phyloP scores from a whole-genome alignment of 1,140 invertebrate species.

The Drosophila repleta region DNA sequence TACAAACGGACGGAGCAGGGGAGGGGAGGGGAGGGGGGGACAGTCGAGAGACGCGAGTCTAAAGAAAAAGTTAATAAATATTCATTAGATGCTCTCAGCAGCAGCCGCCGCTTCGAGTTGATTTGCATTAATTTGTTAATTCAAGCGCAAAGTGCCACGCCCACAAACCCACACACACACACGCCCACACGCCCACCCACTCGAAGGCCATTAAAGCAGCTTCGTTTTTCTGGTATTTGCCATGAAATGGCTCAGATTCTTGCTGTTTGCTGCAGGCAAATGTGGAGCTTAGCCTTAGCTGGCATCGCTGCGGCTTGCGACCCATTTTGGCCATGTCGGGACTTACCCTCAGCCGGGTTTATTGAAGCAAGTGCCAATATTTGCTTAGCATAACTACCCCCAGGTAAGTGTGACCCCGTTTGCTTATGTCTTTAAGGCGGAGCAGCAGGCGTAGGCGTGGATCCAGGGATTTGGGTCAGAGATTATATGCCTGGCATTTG shows the following conservation, averaged over 20 bases:
- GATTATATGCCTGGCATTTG: conserved; percentile 69
- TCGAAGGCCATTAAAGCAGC: conserved; percentile 72
- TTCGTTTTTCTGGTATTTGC: conserved; percentile 5
- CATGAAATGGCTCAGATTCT: conserved; percentile 38
- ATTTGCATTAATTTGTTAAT: conserved; percentile 83
- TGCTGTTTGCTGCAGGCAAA: conserved; percentile 51
- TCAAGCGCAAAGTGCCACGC: conserved; percentile 71
- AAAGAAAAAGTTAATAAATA: conserved; percentile 67
- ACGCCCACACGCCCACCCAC: conserved; percentile 21
- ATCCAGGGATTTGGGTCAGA: conserved; percentile 68
- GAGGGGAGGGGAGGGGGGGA: not conserved
- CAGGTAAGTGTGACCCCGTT: conserved; percentile 62
- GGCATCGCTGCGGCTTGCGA: conserved; percentile 39
- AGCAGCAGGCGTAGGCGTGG: conserved; percentile 19
- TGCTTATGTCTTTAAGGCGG: conserved; percentile 77
- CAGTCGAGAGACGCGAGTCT: not conserved
- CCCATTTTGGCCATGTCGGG: conserved; percentile 60
- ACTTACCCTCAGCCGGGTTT: conserved; percentile 65
- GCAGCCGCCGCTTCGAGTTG: conserved; percentile 8
- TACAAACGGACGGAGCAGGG: too few species aligned
- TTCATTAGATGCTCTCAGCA: conserved; percentile 58
- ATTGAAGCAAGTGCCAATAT: conserved; percentile 81
- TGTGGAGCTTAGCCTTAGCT: conserved; percentile 31
- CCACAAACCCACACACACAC: not conserved
- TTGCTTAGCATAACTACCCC: conserved; percentile 44